Base-by-base conservation (phyloP, 2,888 invertebrate species). In the Epinotia brunnichana region DNA sequence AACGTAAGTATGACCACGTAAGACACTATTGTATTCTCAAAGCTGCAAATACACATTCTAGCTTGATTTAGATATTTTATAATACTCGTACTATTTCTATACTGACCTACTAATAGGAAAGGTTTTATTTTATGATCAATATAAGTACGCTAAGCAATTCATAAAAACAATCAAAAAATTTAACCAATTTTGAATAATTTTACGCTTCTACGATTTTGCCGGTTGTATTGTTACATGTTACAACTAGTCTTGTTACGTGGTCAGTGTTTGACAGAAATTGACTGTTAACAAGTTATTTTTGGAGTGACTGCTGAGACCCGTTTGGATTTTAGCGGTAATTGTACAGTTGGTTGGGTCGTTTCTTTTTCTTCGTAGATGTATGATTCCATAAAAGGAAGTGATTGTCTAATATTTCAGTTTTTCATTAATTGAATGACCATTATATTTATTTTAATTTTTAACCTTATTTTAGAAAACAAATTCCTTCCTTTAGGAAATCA, bases 231-330 rank as follows among this genome's bases (percentile, higher is more conserved):
- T 63, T 78, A 76, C 80, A 78, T 76, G 80, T 79, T 78, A 74
- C 64, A 76, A 82, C 82, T 80, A 75, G 81, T 81, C 76, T 66
- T 24, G 63, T 57, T 62, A 51, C 69, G 44, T 73, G 66, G 60
- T 56, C 73, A 70, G 73, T 51, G 66, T 77, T 80, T 82, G 85
- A 83, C 86, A 83, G 81, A 78, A 78, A 39, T 77, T 79, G 76
- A 78, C 80, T 77, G 83, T 86, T 89, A 89, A 89, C 87, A 86
- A 79, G 82, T 76, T 89, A 90, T 90, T 89, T 90, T 83, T 69
- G 82, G 79, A 81, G 79, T 83, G 85, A 90, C 87, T 86, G 86
- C 79, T 78, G 83, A 84, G 83, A 83, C 76, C 83, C 82, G 84
- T 84, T 85, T 81, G 82, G 83, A 78, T 81, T 78, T 76, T 78